A percentile compares a stretch with the other conserved stretches of the same genome.
Evolutionary conservation across 2,888 invertebrate genomes (phyloP).

Genomic region (Suillia variegata): DNA sequence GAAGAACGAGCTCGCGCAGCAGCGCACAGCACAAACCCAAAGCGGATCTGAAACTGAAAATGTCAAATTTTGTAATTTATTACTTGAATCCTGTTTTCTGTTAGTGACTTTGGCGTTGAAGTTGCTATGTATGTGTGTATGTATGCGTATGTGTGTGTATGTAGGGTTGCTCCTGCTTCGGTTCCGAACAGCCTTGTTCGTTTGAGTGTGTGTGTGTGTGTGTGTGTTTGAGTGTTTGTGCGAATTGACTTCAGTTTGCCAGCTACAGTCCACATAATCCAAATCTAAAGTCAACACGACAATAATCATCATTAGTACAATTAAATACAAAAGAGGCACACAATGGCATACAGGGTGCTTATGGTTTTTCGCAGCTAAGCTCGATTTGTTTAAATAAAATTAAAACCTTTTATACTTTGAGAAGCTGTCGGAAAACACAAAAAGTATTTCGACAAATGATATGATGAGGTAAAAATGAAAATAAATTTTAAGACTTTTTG

Average conservation of each 20-base stretch:
- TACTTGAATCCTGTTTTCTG: constrained; percentile 60
- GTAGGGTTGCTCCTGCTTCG: too few species aligned
- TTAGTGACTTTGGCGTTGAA: constrained; percentile 46
- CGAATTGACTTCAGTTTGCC: constrained; percentile 51
- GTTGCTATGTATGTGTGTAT: constrained; percentile 14
- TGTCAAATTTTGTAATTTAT: constrained; percentile 62
- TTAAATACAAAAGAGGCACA: constrained; percentile 3
- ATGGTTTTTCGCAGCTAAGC: too few species aligned
- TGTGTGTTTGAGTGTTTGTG: constrained; percentile 27
- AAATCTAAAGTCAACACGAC: constrained; percentile 46
- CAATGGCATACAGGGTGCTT: constrained; percentile 21
- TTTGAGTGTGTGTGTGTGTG: neutral
- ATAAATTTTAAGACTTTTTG: too few species aligned
- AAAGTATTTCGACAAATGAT: too few species aligned
- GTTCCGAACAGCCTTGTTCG: too few species aligned
- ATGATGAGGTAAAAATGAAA: too few species aligned
- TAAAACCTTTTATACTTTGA: too few species aligned
- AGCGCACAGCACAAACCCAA: constrained; percentile 47
- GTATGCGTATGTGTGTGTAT: constrained; percentile 25
- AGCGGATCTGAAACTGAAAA: constrained; percentile 59
- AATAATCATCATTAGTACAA: constrained; percentile 36
- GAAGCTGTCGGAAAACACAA: too few species aligned
- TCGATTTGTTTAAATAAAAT: too few species aligned
- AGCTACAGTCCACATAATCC: constrained; percentile 40
- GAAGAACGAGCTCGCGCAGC: constrained; percentile 26